These are phyloP conservation scores for Erebia epiphron DNA, from an alignment of 2,888 invertebrate genomes.

Conservation along the genomic window DNA sequence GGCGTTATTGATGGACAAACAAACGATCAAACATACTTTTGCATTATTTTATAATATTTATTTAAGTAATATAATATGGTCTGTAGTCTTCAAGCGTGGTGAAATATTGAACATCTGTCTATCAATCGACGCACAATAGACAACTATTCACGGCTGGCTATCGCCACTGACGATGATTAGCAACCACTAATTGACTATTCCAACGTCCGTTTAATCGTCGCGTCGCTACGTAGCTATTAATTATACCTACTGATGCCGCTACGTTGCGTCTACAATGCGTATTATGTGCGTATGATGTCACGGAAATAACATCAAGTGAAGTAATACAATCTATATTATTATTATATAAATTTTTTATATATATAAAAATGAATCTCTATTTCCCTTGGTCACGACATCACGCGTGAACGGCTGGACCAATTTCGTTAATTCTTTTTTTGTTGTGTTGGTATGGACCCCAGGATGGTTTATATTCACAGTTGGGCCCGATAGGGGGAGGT, in stretches of 20 bases:
- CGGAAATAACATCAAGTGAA: neutral
- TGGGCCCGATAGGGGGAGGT: too few species aligned
- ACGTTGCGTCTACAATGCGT: neutral
- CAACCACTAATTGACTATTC: slow-evolving; percentile 19
- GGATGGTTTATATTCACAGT: too few species aligned
- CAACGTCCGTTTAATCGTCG: slow-evolving; percentile 50
- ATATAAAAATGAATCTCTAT: too few species aligned
- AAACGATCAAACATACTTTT: too few species aligned
- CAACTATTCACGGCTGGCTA: neutral
- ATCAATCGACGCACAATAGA: neutral
- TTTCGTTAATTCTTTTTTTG: too few species aligned
- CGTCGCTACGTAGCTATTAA: slow-evolving; percentile 15
- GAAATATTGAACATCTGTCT: neutral
- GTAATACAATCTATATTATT: neutral
- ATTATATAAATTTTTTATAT: too few species aligned
- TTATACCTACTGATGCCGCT: slow-evolving; percentile 14
- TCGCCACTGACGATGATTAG: slow-evolving; percentile 17
- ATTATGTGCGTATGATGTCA: neutral
- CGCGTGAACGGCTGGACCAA: too few species aligned
- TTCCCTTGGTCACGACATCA: too few species aligned
- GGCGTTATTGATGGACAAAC: too few species aligned
- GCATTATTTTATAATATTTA: too few species aligned
- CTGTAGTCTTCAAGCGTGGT: neutral
- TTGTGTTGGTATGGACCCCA: too few species aligned
- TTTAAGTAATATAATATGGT: too few species aligned